Evolutionary conservation across 1,140 invertebrate genomes (phyloP), one percentile per base, ranked within the genome.

Genomic region (Trachymyrmex cornetzi): DNA sequence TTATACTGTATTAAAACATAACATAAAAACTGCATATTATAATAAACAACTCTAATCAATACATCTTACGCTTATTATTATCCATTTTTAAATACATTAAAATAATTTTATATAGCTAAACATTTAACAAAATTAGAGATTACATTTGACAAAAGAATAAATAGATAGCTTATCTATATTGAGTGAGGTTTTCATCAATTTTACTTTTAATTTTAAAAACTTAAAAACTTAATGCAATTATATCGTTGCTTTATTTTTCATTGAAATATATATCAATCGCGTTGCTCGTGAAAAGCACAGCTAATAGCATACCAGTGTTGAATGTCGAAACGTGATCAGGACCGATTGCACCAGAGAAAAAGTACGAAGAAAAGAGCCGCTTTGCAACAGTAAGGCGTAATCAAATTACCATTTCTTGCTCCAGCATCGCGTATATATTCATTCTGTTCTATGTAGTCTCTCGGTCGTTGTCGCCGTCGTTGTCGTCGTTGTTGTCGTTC

Each of bases 361-460:
- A 57, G 48, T 22, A n/a, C 4, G 1, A 44, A 4, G 14, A 5
- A 63, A 34, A 63, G 57, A 77, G 12, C 12, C 74, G 50, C 48
- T 79, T 85, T 81, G 77, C 44, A 63, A 48, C 24, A 53, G 22
- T 48, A 48, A 55, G 50, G 53, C 30, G 27, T 55, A 85, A 66
- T 85, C 74, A 64, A 85, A 85, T 80, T 80, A 85, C 48, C 74
- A 85, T 85, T 79, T 85, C 53, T 50, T 34, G 34, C 64, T n/a
- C 19, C 16, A 66, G 19, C n/a, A 66, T 27, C 19, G 30, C 34
- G 9, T 24, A 69, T 57, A 57, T 81, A 71, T 67, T 53, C 16
- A 57, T 59, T 27, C 66, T 27, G 66, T 38, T 80, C n/a, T 19
- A 61, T n/a, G 19, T 22, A n/a, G 48, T 55, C 14, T 80, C 61